Conservation (phyloP, 1,140 invertebrate genomes). For the Ctenoplectra terminalis region DNA sequence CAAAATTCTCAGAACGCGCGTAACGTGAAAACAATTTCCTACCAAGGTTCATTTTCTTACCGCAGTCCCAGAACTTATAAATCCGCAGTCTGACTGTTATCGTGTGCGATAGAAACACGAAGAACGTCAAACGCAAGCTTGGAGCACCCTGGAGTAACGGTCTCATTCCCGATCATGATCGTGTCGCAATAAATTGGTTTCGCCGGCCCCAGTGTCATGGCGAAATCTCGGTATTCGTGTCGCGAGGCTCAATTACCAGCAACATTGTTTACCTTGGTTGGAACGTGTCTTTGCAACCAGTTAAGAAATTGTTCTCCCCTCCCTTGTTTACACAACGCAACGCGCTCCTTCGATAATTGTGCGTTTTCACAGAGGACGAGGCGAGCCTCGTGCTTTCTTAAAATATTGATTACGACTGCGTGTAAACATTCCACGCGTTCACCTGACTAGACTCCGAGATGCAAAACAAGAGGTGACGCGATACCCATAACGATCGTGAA, state of each 20-base stretch:
- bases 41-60: no score
- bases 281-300: slow-evolving; percentile 2
- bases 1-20: no score
- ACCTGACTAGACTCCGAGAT: not conserved
- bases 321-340: not conserved
- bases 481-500: not conserved
- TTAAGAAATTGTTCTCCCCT: slow-evolving; percentile 3
- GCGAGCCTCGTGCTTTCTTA: not conserved
- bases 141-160: slow-evolving; percentile 2
- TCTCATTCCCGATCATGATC: slow-evolving; percentile 20
- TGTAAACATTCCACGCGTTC: slow-evolving; percentile 8
- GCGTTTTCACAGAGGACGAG: not conserved
- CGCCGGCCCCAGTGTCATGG: slow-evolving; percentile 51
- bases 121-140: not conserved
- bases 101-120: no score
- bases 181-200: slow-evolving; percentile 52
- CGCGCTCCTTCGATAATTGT: slow-evolving; percentile 16
- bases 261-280: slow-evolving; percentile 40
- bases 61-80: no score
- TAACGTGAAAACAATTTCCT: no score
- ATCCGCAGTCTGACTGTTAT: no score
- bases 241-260: slow-evolving; percentile 42
- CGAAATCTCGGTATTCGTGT: slow-evolving; percentile 55
- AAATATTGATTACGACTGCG: slow-evolving; percentile 33
- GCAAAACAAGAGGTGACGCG: slow-evolving; percentile 17